Evolutionary conservation across 2,888 invertebrate genomes (phyloP), one percentile per base, ranked within the genome.

Genomic region (Amorpha juglandis): DNA sequence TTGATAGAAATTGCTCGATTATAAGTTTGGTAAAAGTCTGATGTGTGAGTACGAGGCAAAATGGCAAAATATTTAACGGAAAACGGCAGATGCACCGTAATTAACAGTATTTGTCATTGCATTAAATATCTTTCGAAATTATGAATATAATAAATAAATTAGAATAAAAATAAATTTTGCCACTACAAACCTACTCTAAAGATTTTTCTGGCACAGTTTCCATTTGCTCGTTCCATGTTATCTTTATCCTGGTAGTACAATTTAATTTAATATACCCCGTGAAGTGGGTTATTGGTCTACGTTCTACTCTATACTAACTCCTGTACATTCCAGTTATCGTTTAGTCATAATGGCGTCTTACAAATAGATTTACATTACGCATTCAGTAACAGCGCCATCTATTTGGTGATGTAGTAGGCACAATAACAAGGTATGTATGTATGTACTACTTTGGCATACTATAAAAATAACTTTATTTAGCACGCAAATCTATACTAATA

Each of bases 181-280:
- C 19, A 35, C 11, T 6, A 52, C 62, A 35, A 0, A 47, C 19
- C 74, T 35, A 69, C 77, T 81, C 78, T 64, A 78, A 51, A 27
- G 47, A 21, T 69, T 74, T 70, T 33, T 70, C 81, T 77, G 79
- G 7, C 67, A 71, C 69, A 77, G 76, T 78, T 83, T 81, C 83
- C 80, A 86, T 87, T 88, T 83, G 77, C 81, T 81, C 78, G 79
- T 78, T 80, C 75, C 79, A 72, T 83, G 84, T 88, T 88, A 88
- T 86, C 84, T 88, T 85, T 88, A 86, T 87, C 82, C 84, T 77
- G 74, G 74, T 82, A 82, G 82, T 81, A 85, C 81, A 79, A 80
- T 88, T 85, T 87, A 87, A 89, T 89, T 89, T 89, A 87, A 88
- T 89, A 88, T 82, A 80, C 82, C 74, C 77, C 74, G 80, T 85